Base-by-base conservation (phyloP, 2,888 invertebrate genomes). In the Cyclophora albipunctata region DNA sequence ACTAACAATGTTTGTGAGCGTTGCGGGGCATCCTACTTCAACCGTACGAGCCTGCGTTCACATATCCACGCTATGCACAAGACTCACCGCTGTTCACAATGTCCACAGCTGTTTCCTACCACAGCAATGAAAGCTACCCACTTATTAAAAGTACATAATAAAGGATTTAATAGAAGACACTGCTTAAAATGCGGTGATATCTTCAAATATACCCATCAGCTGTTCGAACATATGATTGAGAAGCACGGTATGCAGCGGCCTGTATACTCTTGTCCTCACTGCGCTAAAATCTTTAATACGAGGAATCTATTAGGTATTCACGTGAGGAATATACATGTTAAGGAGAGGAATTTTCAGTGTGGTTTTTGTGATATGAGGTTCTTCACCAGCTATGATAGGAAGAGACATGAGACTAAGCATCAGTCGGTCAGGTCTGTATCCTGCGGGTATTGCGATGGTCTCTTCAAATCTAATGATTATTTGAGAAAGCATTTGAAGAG, bases 391-490 rank as follows among this genome's bases (percentile, higher is more conserved):
- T 61, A 51, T 3, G 78, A 75, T 48, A 62, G 60, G 50, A 66
- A 53, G 7, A 55, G 81, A 0, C 82, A 82, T 49, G 75, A 75
- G 42, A 57, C 47, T 3, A 75, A 71, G 0, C 82, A 81, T 50
- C 62, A 66, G 0, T 69, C 71, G 34, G 61, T 63, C 0, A 54
- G 58, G 40, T 62, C 66, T 0, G 78, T 73, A 45, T 52, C 68
- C 0, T 82, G 82, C 40, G 57, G 53, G 35, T 56, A 60, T 3
- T 80, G 79, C 4, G 72, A 70, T 1, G 59, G 63, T 0, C 67
- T 64, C 7, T 77, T 78, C 42, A 75, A 75, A 37, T 64, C 71
- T 0, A 77, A 77, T 34, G 76, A 78, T 47, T 77, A 78, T 1
- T 58, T 63, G 53, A 54, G 69, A 4, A 58, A 75, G 7, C 79